Evolutionary conservation across 1,140 invertebrate genomes (phyloP), one percentile per base, ranked within the genome.

Genomic region (Dreissena rostriformis): DNA sequence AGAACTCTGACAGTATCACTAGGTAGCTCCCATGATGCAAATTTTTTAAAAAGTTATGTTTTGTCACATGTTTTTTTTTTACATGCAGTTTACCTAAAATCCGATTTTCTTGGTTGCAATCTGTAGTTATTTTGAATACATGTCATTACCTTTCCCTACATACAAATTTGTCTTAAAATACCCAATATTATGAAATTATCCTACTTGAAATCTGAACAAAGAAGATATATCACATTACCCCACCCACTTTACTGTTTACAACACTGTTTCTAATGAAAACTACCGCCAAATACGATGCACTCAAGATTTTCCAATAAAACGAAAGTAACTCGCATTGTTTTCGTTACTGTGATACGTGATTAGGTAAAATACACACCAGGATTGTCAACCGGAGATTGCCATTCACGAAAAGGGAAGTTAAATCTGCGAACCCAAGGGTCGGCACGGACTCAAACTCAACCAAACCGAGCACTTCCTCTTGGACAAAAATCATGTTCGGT

Each of bases 261-360:
- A 76, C 22, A 53, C 77, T 29, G 77, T 79, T 70, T 71, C 77
- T 53, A 79, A 79, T 79, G 77, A 79, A 79, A 79, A 79, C 75
- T 79, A 70, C 77, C 77, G 77, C 77, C 77, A 79, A 79, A 70
- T 79, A 57, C 67, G 70, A 79, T 66, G 66, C 67, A 67, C 51
- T n/a, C n/a, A n/a, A 51, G 66, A 49, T 67, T 51, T 29, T 7
- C 53, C 75, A 53, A 79, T 24, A 61, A 79, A 79, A 70, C 77
- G 77, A 79, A 79, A 79, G 77, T 79, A 79, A 79, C 66, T 26
- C 12, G 11, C 4, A 8, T 39, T 39, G 39, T 39, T 39, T 2
- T 39, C 39, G 39, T 5, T 39, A 2, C 39, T 39, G 39, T 39
- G 39, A 5, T 39, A 39, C 39, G 39, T 65, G 52, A 53, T 5